A percentile compares a stretch with the other conserved stretches of the same genome.
phyloP scores from a whole-genome alignment of 2,113 vertebrate species.

The Forbesichthys papilliferus region DNA sequence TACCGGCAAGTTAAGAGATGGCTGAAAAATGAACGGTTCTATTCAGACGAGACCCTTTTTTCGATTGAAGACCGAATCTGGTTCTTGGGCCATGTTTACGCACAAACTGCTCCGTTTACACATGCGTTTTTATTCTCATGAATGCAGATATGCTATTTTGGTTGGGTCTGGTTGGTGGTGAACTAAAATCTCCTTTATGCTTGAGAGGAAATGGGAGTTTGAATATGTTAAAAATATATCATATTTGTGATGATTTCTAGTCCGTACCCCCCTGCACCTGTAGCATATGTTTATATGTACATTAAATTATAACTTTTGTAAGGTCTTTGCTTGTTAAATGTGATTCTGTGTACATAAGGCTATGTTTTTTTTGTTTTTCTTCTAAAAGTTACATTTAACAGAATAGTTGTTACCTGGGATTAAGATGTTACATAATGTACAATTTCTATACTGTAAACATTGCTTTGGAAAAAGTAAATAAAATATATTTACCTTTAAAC shows the following conservation, averaged over 20 bases:
- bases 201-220: conserved; percentile 3
- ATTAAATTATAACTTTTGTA: conserved; percentile 51
- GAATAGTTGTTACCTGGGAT: conserved; percentile 45
- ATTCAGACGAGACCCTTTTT: not conserved
- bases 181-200: conserved; percentile 23
- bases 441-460: conserved; percentile 67
- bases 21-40: conserved; percentile 1
- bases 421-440: conserved; percentile 55
- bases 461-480: conserved; percentile 62
- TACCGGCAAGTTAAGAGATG: not conserved
- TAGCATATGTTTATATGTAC: conserved; percentile 72
- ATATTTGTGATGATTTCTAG: conserved; percentile 76
- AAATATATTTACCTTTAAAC: conserved; percentile 58
- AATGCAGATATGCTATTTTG: too few species aligned
- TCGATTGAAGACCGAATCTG: not conserved
- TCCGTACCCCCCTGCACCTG: conserved; percentile 45
- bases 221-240: conserved; percentile 63
- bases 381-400: conserved; percentile 56
- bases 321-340: conserved; percentile 59
- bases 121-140: too few species aligned
- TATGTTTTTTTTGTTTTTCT: conserved; percentile 41
- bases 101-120: not conserved
- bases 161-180: not conserved
- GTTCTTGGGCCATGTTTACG: conserved; percentile 18
- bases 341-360: conserved; percentile 72